Conservation (phyloP, 2,113 vertebrate genomes). For the Dolichallabes microphthalmus region DNA sequence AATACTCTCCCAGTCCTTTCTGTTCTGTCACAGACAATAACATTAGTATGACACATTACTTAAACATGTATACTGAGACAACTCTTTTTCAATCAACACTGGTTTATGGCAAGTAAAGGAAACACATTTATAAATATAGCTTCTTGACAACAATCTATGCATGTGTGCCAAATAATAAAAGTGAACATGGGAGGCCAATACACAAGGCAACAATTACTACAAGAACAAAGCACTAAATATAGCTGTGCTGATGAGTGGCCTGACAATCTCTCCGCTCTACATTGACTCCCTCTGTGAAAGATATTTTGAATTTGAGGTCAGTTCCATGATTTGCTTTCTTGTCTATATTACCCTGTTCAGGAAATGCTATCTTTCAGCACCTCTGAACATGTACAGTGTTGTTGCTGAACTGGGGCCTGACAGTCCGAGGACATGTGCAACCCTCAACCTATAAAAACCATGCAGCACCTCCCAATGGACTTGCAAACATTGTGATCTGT, state of each 20-base stretch:
- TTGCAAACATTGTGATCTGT: conserved; percentile 64
- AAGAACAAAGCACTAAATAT: conserved; percentile 39
- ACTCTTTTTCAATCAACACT: not conserved
- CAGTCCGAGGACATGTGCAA: conserved; percentile 56
- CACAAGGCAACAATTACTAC: conserved; percentile 20
- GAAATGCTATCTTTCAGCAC: conserved; percentile 43
- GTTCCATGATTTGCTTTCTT: conserved; percentile 39
- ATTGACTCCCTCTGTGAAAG: conserved; percentile 1
- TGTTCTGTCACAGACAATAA: not conserved
- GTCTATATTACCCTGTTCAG: conserved; percentile 41
- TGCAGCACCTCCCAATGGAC: conserved; percentile 65
- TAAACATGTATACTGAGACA: not conserved
- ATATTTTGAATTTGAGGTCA: conserved; percentile 48
- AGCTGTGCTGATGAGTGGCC: conserved; percentile 9
- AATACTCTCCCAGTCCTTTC: not conserved
- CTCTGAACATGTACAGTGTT: conserved; percentile 57
- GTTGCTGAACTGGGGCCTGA: conserved; percentile 57
- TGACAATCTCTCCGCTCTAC: not conserved
- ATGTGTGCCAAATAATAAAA: conserved; percentile 14
- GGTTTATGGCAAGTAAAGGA: not conserved
- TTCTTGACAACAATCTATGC: not conserved
- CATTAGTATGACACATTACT: not conserved
- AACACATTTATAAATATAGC: conserved; percentile 4
- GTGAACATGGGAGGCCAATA: not conserved
- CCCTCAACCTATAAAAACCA: conserved; percentile 66